Evolutionary conservation across 1,140 invertebrate species (phyloP), one percentile per base, ranked within the genome.

Genomic region (Hermetia illucens): DNA sequence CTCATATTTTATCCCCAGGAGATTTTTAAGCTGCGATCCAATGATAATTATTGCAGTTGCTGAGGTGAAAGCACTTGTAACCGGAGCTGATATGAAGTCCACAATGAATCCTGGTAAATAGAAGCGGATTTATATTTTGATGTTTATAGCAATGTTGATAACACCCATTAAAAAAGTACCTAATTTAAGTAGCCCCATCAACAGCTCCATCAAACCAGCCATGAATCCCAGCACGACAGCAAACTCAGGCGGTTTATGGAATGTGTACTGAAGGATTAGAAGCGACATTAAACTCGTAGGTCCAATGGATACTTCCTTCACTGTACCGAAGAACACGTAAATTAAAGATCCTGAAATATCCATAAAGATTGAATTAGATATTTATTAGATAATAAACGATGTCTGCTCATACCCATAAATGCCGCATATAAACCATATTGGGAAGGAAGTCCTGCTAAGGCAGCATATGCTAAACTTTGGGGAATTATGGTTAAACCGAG

Each of bases 11-110:
- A 92, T 58, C 2, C 87, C 88, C 8, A 90, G 59, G 2, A 92
- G 62, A 34, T 76, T 77, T 60, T 88, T 94, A 1, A 94, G 56
- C 63, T 96, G 91, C 0, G 86, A 84, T 6, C 79, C 74, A 2
- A 83, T 82, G 32, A 95, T 94, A 33, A 91, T 92, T 5, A 95
- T 72, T 12, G 91, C 89, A 0, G 90, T 92, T 12, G 90, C 89
- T 16, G 87, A 89, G 0, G 89, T 93, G 52, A 94, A 95, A 0
- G 89, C 88, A 36, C 86, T 87, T 0, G 90, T 91, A 10, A 95
- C 90, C 4, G 91, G 88, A 31, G 85, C 75, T 0, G 90, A 92
- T 52, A 96, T 94, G 58, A 93, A 96, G 60, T 92, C 88, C 34
- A 95, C 82, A 15, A 95, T 66, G 43, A 95, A 90, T 47, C 91